Evolutionary conservation across 2,797 vertebrate species (phyloP), one percentile per base, ranked within the genome.

Genomic region (Acipenser ruthenus): DNA sequence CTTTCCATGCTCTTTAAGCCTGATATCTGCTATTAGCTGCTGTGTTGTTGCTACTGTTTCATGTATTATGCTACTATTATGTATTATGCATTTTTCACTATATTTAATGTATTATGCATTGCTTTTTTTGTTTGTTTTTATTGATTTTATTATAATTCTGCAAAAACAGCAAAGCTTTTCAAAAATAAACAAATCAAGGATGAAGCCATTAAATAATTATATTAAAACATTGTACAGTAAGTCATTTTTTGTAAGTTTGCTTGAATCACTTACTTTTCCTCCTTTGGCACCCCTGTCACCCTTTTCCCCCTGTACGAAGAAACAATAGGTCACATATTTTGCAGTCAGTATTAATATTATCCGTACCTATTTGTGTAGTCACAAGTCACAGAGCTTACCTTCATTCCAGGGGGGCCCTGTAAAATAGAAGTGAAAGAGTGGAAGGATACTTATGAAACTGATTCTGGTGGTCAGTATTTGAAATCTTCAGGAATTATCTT

Each of bases 351-450:
- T 58, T 10, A 58, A 58, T 58, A 58, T 11, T n/a, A 58, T 58
- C 10, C 2, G 7, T 58, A 58, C 12, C 7, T 58, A 11, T 11
- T 58, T 58, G 55, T 58, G 55, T 11, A 58, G 2, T n/a, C n/a
- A 49, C 9, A 12, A 50, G 37, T 37, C 37, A 70, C n/a, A 68
- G 65, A 68, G 60, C 50, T 78, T 84, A 90, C 87, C 88, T 89
- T 89, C 64, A 79, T 73, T 71, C 89, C 88, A 0, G 85, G 79
- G 66, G 86, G 77, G 67, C 88, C 89, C 89, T 91, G 55, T 58
- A 7, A 65, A 65, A 79, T 66, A 79, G 65, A 83, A 49, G 79
- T 49, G 79, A 58, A 64, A 83, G 61, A 80, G 15, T 80, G 61
- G 50, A 71, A 63, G 37, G 37, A 37, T 37, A 37, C 37, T 37